Base-by-base conservation (phyloP, 1,140 invertebrate species). In the Chelonus insularis region DNA sequence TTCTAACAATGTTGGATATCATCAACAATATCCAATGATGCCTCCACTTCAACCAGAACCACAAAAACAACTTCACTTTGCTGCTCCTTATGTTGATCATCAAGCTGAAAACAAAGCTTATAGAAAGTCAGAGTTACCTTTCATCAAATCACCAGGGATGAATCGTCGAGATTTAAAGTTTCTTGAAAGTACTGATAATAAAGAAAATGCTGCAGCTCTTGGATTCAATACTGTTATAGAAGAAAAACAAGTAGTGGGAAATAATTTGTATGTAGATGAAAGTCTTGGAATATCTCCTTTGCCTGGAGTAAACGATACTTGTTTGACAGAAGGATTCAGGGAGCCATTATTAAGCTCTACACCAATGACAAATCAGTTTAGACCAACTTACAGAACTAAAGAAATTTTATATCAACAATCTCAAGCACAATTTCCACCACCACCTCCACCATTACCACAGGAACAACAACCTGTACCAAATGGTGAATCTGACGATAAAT, bases 61-160 rank as follows among this genome's bases (percentile, higher is more conserved):
- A 25, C 70, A 67, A 6, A 76, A 76, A 50, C 61, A 60, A 32
- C 7, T 62, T 7, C 69, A 73, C 37, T 60, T 77, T 67, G 65
- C 21, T 25, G 66, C 21, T 25, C 73, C 71, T 0, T 75, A 72
- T 16, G 63, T 55, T 9, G 68, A 72, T 29, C 32, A 69, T 4
- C 61, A 67, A 4, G 61, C 60, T 8, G 71, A 74, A 11, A 52
- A 61, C n/a, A 77, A 78, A 60, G 65, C 76, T 2, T 78, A 78
- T 12, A 72, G 67, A 57, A 77, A 77, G 72, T 72, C 76, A 11
- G 63, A 71, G 52, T 57, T 79, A 52, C 77, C 77, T 1, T 76
- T 72, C 32, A 78, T 79, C 14, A 79, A 79, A 47, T 79, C 77
- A 4, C 76, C 77, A 0, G 75, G 75, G 4, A 77, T 74, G 70